Conservation (phyloP, 2,797 vertebrate genomes). For the Holocentrus rufus region DNA sequence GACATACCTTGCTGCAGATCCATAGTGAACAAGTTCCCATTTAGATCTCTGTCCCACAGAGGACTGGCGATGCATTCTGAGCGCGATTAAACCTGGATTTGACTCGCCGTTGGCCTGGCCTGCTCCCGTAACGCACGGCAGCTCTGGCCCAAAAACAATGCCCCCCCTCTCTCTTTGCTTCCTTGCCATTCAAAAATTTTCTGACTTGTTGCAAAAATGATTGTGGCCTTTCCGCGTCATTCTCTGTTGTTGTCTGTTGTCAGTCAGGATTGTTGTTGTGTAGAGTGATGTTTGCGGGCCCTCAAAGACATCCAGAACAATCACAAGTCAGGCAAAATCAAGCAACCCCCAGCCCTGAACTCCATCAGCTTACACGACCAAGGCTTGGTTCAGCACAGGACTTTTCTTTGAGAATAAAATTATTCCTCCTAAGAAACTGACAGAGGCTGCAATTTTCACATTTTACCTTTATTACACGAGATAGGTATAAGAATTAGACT, state of each 20-base stretch:
- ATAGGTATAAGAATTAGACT: neutral
- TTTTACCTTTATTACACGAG: neutral
- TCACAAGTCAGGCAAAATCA: slow-evolving; percentile 76
- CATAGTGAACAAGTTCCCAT: slow-evolving; percentile 80
- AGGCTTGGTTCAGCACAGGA: slow-evolving; percentile 7
- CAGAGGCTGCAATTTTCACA: neutral
- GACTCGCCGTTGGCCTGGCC: slow-evolving; percentile 63
- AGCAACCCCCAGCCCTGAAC: slow-evolving; percentile 29
- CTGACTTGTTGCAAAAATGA: slow-evolving; percentile 82
- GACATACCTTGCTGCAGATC: slow-evolving; percentile 80
- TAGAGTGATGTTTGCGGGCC: slow-evolving; percentile 71
- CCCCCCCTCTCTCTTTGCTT: slow-evolving; percentile 73
- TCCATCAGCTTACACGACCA: slow-evolving; percentile 47
- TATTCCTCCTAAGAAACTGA: neutral
- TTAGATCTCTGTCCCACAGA: slow-evolving; percentile 72
- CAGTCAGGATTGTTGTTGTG: slow-evolving; percentile 65
- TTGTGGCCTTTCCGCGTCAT: slow-evolving; percentile 78
- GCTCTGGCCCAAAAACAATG: slow-evolving; percentile 70
- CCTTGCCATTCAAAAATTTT: slow-evolving; percentile 82
- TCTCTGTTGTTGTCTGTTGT: slow-evolving; percentile 79
- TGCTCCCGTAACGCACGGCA: slow-evolving; percentile 56
- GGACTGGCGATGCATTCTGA: slow-evolving; percentile 76
- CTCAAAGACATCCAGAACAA: slow-evolving; percentile 85
- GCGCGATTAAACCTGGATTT: slow-evolving; percentile 65
- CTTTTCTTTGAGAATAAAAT: neutral